phyloP scores from a whole-genome alignment of 2,888 invertebrate species.

The Oeneis ivallda region DNA sequence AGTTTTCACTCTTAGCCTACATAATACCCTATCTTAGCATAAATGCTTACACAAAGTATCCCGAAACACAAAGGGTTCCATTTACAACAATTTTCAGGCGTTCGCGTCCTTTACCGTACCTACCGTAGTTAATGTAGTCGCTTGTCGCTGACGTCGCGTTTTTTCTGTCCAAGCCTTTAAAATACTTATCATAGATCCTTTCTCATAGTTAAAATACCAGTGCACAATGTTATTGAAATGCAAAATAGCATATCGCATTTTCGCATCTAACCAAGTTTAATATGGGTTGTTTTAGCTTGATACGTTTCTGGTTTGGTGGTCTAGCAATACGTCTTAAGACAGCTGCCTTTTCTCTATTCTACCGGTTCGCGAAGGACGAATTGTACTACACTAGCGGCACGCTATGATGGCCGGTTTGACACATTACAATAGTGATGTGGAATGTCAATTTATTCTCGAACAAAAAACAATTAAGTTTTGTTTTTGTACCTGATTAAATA shows the following conservation, averaged over 20 bases:
- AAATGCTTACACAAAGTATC: too few relatives aligned
- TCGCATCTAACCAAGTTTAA: neutral
- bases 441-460: too few relatives aligned
- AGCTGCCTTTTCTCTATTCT: conserved; percentile 56
- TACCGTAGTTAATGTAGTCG: neutral
- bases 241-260: conserved; percentile 18
- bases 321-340: conserved; percentile 39
- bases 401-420: too few relatives aligned
- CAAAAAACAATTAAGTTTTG: too few relatives aligned
- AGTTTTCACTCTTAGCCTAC: too few relatives aligned
- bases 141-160: neutral
- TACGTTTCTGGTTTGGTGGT: conserved; percentile 37
- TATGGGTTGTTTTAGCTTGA: conserved; percentile 24
- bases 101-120: too few relatives aligned
- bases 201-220: conserved; percentile 54
- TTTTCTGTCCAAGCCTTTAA: neutral
- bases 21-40: too few relatives aligned
- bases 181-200: conserved; percentile 49
- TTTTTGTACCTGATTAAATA: too few relatives aligned
- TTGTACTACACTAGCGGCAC: conserved; percentile 35
- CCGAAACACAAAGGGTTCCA: too few relatives aligned
- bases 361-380: conserved; percentile 55
- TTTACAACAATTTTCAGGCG: too few relatives aligned
- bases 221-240: conserved; percentile 27
- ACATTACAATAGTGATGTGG: too few relatives aligned